Base-by-base conservation (phyloP, 2,797 vertebrate genomes). In the Acanthornis magna region DNA sequence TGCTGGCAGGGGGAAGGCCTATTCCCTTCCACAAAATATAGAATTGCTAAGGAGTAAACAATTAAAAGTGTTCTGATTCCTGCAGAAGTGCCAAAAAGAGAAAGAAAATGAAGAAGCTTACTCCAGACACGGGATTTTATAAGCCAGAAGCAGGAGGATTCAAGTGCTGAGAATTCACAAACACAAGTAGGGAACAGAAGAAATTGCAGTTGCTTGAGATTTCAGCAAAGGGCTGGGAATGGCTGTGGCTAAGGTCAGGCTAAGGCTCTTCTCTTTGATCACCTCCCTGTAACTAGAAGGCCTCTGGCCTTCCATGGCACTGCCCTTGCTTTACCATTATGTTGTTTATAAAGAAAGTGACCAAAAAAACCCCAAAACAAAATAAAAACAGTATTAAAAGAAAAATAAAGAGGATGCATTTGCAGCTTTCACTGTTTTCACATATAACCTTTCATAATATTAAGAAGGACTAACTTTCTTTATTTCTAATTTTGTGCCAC, bases 1-100 rank as follows among this genome's bases (percentile, higher is more conserved):
- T 78, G 89, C 86, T 48, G 34, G 94, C 89, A 94, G 90, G 73
- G 95, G 85, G 83, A 95, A 66, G 76, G 88, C 93, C 38, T 95
- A 96, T 96, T 97, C 96, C 78, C 92, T 91, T 93, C 78, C 92
- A 97, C 91, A 96, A 95, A 88, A 96, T 82, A 8, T 81, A 96
- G 85, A 96, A 91, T 68, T 91, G 70, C 85, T 95, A 93, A 93
- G 86, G 96, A 96, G 96, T 80, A 67, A 75, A 71, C 83, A 95
- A 72, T 62, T 65, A 89, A 55, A 74, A 73, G 40, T 57, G 42
- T 71, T 96, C 42, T 14, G 29, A 81, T 91, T 89, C 76, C 47
- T 67, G 93, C 38, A 63, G 75, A n/a, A 82, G 48, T 48, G 30
- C 26, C 55, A 91, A 94, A 90, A 92, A 1, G 10, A 65, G 62